phyloP scores from a whole-genome alignment of 2,113 vertebrate genomes.

The Trematomus loennbergii region DNA sequence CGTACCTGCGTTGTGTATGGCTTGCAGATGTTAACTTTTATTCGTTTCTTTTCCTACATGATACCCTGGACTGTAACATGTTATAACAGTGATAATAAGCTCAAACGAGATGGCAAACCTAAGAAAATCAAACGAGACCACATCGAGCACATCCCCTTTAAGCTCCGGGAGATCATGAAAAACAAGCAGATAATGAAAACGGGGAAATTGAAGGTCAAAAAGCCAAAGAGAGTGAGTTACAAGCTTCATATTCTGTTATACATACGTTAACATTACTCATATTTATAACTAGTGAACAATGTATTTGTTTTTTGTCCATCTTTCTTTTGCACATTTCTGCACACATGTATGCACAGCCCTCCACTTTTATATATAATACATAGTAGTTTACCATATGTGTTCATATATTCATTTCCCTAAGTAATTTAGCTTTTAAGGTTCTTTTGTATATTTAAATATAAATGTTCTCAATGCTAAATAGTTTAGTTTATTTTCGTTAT shows the following conservation, averaged over 20 bases:
- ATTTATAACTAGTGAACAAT: background rate
- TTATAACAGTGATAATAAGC: conserved; percentile 66
- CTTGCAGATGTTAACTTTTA: background rate
- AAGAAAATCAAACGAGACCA: conserved; percentile 71
- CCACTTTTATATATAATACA: no score
- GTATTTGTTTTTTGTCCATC: background rate
- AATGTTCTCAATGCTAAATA: no score
- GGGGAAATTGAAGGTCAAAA: conserved; percentile 55
- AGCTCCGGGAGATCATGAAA: conserved; percentile 91
- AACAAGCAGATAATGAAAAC: conserved; percentile 87
- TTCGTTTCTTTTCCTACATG: background rate
- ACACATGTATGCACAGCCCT: no score
- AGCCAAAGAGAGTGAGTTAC: conserved; percentile 49
- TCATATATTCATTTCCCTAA: no score
- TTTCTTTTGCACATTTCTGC: no score
- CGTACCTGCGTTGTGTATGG: accelerated
- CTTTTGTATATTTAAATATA: no score
- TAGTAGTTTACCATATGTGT: no score
- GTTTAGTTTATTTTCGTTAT: no score
- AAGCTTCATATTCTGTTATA: background rate
- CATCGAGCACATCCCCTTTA: conserved; percentile 91
- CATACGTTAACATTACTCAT: background rate
- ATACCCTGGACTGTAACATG: background rate
- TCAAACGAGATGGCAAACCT: conserved; percentile 77
- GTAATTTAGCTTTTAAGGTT: no score